Evolutionary conservation across 2,888 invertebrate genomes (phyloP), one percentile per base, ranked within the genome.

Genomic region (Kryphioiulus occultus): DNA sequence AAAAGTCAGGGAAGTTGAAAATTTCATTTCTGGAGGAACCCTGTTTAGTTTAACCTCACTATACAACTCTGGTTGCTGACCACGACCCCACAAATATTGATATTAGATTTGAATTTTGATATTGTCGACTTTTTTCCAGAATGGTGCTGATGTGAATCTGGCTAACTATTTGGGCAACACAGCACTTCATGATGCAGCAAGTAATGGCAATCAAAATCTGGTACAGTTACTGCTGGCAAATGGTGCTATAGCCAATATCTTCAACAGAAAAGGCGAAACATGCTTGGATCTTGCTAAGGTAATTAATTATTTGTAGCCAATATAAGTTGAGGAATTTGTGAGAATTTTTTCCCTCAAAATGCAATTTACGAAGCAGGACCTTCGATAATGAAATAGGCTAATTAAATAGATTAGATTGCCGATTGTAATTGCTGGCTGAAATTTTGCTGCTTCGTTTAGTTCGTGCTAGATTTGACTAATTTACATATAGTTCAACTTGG

Each of bases 161-260:
- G 53, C 53, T n/a, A 59, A 59, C 53, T 59, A n/a, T n/a, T 19
- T 59, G 5, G 53, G 53, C 53, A 59, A 59, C 53, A 59, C 53
- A 59, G 53, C 53, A 2, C 53, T 59, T n/a, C 53, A 59, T 59
- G 53, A 59, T 59, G 53, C 53, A 17, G 19, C 53, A n/a, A 59
- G 53, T 59, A 59, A 59, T n/a, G n/a, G 53, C 53, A 59, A 59
- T 59, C n/a, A 59, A n/a, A 19, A n/a, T 59, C n/a, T 59, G 53
- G 53, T 59, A n/a, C 19, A 59, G n/a, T 3, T n/a, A 22, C n/a
- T 59, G 53, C 53, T 59, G n/a, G 19, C 53, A 59, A 17, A 59
- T 59, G 53, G 53, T 59, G 53, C 53, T 22, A 22, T n/a, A 59
- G 53, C 3, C 17, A 59, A 5, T n/a, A 59, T 19, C n/a, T 59